A percentile compares a stretch with the other conserved stretches of the same genome.
Conservation (phyloP, 92 coral and sea anemone species). For the Pocillopora grandis region DNA sequence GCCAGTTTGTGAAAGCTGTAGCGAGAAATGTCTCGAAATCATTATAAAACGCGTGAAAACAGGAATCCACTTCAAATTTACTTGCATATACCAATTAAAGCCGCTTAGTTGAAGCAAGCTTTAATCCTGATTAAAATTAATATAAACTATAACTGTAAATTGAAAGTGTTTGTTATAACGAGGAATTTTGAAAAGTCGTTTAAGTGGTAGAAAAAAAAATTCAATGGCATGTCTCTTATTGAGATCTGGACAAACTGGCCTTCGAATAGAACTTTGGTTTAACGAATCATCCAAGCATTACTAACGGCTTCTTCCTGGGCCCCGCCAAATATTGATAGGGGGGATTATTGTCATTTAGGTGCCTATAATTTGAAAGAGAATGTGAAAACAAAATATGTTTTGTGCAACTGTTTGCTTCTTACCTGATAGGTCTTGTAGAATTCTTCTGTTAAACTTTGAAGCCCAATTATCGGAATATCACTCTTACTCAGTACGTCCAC, state of each 20-base stretch:
- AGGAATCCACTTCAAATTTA: background rate
- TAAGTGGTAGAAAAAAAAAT: background rate
- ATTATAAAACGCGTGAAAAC: background rate
- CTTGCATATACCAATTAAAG: background rate
- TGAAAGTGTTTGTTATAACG: background rate
- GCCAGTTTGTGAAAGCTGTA: background rate
- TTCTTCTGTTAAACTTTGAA: constrained; percentile 35
- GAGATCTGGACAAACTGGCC: background rate
- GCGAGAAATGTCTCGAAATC: background rate
- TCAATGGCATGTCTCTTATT: no score
- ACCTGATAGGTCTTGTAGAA: constrained; percentile 35
- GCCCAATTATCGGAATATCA: constrained; percentile 49
- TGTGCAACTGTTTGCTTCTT: background rate
- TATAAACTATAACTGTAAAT: background rate
- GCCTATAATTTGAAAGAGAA: background rate
- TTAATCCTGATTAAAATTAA: background rate
- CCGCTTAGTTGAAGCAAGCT: background rate
- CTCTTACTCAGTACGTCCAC: constrained; percentile 35
- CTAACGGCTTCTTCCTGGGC: background rate
- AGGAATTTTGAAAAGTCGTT: background rate
- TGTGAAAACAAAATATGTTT: background rate
- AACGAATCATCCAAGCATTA: background rate
- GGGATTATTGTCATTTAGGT: constrained; percentile 1
- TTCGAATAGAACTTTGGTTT: background rate
- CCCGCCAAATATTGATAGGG: background rate